Evolutionary conservation across 1,140 invertebrate genomes (phyloP).

Genomic region (Micrasema longulum): DNA sequence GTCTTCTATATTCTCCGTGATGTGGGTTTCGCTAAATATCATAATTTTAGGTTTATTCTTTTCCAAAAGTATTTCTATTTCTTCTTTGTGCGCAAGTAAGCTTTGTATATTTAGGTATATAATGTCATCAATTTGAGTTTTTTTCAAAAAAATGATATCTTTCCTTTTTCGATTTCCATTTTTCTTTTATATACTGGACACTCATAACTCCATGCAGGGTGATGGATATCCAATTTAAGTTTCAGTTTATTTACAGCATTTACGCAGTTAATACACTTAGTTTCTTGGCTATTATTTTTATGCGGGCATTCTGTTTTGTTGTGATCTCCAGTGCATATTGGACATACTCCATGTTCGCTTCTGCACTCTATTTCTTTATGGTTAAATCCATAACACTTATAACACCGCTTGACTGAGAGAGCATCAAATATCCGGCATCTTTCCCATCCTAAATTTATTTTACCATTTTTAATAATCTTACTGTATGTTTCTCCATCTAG

Average conservation of each 20-base stretch:
- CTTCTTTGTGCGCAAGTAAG: background rate
- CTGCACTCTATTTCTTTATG: conserved; percentile 1
- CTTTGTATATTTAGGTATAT: conserved; percentile 7
- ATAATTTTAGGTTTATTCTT: conserved; percentile 3
- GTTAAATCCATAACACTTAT: conserved; percentile 2
- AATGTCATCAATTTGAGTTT: background rate
- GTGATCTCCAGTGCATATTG: background rate
- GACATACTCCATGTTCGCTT: conserved; percentile 1
- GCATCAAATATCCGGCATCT: conserved; percentile 1
- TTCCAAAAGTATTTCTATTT: background rate
- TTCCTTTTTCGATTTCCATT: background rate
- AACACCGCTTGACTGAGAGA: background rate
- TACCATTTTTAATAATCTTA: background rate
- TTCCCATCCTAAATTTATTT: background rate
- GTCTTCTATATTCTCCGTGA: background rate
- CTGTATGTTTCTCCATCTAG: background rate
- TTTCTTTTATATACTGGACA: conserved; percentile 3
- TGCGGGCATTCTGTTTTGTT: background rate
- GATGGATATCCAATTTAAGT: background rate
- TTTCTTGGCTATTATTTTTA: background rate
- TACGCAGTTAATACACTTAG: too few relatives aligned
- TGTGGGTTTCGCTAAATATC: background rate
- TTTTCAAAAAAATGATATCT: background rate
- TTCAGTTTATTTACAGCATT: background rate
- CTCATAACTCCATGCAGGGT: conserved; percentile 4